Percentiles rank a stretch among this genome's conserved stretches.
phyloP scores from a whole-genome alignment of 2,113 vertebrate genomes.

The Tursiops truncatus region DNA sequence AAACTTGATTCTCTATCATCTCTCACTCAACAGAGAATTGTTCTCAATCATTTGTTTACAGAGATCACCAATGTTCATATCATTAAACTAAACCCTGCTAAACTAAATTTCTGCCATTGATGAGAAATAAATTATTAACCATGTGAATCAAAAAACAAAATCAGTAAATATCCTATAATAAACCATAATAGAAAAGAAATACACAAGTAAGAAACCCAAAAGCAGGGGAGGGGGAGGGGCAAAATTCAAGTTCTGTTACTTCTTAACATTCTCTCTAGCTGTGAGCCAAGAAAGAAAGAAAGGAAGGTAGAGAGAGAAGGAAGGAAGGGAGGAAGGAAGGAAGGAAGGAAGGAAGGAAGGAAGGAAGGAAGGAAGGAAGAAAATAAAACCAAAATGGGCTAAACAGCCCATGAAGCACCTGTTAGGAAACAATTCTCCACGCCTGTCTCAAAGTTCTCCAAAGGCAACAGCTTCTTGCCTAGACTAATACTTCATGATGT shows the following conservation, averaged over 20 bases:
- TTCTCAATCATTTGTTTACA: not conserved
- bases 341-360: not conserved
- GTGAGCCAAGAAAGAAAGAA: not conserved
- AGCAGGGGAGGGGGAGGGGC: fast-evolving
- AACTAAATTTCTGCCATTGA: not conserved
- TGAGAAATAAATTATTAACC: not conserved
- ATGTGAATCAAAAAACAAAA: not conserved
- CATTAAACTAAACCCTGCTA: not conserved
- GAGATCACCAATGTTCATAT: not conserved
- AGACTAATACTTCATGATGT: not conserved
- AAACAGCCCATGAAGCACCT: not conserved
- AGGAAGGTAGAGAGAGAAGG: not conserved
- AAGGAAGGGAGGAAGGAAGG: not conserved
- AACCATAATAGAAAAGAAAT: not conserved
- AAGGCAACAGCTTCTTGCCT: not conserved
- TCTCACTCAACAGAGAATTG: not conserved
- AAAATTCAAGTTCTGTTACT: not conserved
- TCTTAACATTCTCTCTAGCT: not conserved
- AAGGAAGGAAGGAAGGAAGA: not conserved
- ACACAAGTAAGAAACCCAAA: not conserved
- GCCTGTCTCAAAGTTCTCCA: not conserved
- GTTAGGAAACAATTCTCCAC: not conserved
- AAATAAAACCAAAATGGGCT: not conserved
- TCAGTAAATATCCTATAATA: not conserved
- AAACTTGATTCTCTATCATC: not conserved